Evolutionary conservation across 2,797 vertebrate species (phyloP).

Genomic region (Poecile montanus): DNA sequence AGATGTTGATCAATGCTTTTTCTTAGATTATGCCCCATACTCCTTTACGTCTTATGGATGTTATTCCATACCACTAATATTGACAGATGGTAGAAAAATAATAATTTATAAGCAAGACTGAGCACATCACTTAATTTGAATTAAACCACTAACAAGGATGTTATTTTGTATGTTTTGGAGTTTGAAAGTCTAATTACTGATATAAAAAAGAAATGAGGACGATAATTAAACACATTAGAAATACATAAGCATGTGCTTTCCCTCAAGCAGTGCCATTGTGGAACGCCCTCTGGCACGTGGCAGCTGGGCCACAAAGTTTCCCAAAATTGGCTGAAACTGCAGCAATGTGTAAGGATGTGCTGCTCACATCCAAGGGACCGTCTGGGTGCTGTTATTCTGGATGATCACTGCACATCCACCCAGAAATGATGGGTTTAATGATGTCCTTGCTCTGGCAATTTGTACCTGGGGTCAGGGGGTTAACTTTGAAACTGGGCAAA

Average conservation of each 20-base stretch:
- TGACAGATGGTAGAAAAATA: background rate
- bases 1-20: background rate
- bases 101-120: background rate
- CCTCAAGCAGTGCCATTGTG: background rate
- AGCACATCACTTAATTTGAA: background rate
- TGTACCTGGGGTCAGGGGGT: conserved; percentile 20
- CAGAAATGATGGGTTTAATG: conserved; percentile 23
- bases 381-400: background rate
- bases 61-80: background rate
- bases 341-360: background rate
- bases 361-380: background rate
- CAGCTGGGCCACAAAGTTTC: conserved; percentile 4
- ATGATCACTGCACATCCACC: background rate
- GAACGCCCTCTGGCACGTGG: background rate
- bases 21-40: background rate
- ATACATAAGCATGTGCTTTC: background rate
- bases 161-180: background rate
- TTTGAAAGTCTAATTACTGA: background rate
- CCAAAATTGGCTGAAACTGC: background rate
- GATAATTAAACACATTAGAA: background rate
- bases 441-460: conserved; percentile 32
- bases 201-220: background rate
- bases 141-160: background rate
- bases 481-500: conserved; percentile 27
- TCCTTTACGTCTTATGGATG: background rate